Base-by-base conservation (phyloP, 2,888 invertebrate species). In the Diadegma fenestrale region DNA sequence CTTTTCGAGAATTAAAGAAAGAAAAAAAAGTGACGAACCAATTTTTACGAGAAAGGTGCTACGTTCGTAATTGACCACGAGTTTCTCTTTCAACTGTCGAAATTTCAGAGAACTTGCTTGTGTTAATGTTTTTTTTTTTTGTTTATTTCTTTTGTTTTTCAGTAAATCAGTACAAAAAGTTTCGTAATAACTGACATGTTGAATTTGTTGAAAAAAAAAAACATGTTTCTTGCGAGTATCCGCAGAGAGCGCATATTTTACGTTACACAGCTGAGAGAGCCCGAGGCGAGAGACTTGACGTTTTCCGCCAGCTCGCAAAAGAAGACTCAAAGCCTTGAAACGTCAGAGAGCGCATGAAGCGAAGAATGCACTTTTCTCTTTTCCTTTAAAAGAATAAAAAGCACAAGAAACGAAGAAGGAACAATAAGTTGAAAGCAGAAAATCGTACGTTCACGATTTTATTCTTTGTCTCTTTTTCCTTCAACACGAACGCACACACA, bases 351-450 rank as follows among this genome's bases (percentile, higher is more conserved):
- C 14, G 33, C 19, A 66, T 19, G 19, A 66, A 66, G 43, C 19
- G 41, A 43, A 71, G 48, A 37, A 75, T 43, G 68, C 48, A 45
- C 61, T 64, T 71, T 64, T 54, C 68, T 81, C 68, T 58, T 45
- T 61, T 71, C 51, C 64, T 80, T 71, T 45, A 17, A 45, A 66
- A 54, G 26, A 54, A 58, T 17, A 33, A 33, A 33, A 19, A 37
- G 17, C 6, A 64, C n/a, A 33, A 37, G 17, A 22, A 68, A 19
- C 69, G 45, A 48, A 2, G 6, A 69, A 26, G 26, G 26, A 58
- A 26, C 17, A 54, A 54, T 22, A 54, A 8, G 12, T 58, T 14
- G 1, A 14, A 58, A n/a, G n/a, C n/a, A n/a, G n/a, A n/a, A n/a
- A n/a, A n/a, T n/a, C n/a, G n/a, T n/a, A n/a, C n/a, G n/a, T n/a